Base-by-base conservation (phyloP, 1,140 invertebrate genomes). In the Nebria ingens region DNA sequence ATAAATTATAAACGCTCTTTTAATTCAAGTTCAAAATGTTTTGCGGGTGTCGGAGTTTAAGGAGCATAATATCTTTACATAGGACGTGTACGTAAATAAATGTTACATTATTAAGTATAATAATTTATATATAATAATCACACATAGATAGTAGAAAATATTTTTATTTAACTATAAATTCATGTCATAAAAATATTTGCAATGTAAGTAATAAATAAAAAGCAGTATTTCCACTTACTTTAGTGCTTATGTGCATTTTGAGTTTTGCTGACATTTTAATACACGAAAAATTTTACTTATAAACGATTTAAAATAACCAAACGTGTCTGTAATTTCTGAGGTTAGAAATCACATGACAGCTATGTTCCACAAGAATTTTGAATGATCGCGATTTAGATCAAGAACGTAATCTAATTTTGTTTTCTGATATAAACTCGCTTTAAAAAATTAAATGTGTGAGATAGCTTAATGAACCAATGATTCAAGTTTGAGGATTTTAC, bases 211-310 rank as follows among this genome's bases (percentile, higher is more conserved):
- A 34, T 34, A n/a, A 34, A 9, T 34, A 9, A 34, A 45, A 11
- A 45, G 9, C n/a, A n/a, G 15, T 45, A 12, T 45, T 45, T 17
- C 17, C 6, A 34, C 40, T 45, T 45, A 45, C 40, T 17, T 45
- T 45, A 17, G 9, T 45, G 6, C 40, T 17, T 12, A 45, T 17
- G 15, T 45, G 15, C 15, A 17, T 12, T 45, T 45, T 45, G 9
- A 45, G 15, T 45, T 45, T 45, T 17, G 40, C 40, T 17, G 40
- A 45, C 40, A 45, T 45, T 17, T 45, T 45, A 45, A 45, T 12
- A 45, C 17, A 45, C 15, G 6, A 45, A 34, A 34, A 34, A 34
- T n/a, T 34, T 34, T 6, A 34, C 6, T 34, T 34, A 6, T 45
- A 45, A 6, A 45, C 4, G 40, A 17, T 45, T 45, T 12, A 45